Percentiles rank a stretch among this genome's conserved stretches.
phyloP scores from a whole-genome alignment of 1,140 invertebrate genomes.

The Drosophila nebulosa region DNA sequence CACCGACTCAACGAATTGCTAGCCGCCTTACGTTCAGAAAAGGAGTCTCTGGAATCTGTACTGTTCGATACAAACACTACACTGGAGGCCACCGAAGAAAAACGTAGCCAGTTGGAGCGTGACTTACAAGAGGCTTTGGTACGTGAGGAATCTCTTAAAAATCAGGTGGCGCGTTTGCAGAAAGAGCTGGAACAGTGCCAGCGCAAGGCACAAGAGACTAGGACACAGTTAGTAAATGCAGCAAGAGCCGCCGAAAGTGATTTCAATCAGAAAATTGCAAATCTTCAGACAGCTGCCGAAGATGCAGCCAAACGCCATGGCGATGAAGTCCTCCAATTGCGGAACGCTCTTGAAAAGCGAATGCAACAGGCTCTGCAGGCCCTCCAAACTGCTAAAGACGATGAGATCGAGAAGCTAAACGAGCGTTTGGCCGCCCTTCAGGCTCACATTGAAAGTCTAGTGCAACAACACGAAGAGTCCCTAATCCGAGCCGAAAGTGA shows the following conservation, averaged over 20 bases:
- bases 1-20: constrained; percentile 87
- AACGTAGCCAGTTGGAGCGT: constrained; percentile 87
- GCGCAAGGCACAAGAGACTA: constrained; percentile 87
- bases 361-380: constrained; percentile 87
- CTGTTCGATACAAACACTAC: constrained; percentile 90
- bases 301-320: constrained; percentile 88
- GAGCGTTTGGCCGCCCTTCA: constrained; percentile 88
- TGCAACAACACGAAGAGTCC: constrained; percentile 91
- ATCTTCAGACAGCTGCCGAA: constrained; percentile 87
- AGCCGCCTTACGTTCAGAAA: constrained; percentile 88
- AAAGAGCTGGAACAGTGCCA: constrained; percentile 90
- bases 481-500: constrained; percentile 92
- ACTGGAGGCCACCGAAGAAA: constrained; percentile 87
- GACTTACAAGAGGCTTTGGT: constrained; percentile 89
- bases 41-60: constrained; percentile 90
- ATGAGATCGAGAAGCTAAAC: constrained; percentile 87
- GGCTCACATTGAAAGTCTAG: constrained; percentile 88
- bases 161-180: constrained; percentile 85
- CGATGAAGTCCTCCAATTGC: constrained; percentile 90
- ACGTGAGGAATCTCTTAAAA: constrained; percentile 89
- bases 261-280: constrained; percentile 87
- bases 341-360: constrained; percentile 87
- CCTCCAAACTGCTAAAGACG: constrained; percentile 88
- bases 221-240: constrained; percentile 86
- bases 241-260: constrained; percentile 88